These are phyloP conservation scores for Parelbella ahira DNA, from an alignment of 2,888 invertebrate genomes.

Conservation along the genomic window DNA sequence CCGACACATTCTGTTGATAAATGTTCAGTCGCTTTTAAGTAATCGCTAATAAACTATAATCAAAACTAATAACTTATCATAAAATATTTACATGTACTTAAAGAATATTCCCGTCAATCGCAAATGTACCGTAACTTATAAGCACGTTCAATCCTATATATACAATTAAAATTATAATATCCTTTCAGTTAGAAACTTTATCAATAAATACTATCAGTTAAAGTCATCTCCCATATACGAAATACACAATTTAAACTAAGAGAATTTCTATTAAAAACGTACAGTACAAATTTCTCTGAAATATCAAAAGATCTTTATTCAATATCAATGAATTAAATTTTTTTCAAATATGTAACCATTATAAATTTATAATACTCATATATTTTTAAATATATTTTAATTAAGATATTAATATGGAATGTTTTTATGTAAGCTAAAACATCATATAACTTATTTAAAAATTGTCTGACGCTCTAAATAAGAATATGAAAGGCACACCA, in stretches of 20 bases:
- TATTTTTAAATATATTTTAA: slow-evolving; percentile 16
- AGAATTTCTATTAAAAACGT: slow-evolving; percentile 8
- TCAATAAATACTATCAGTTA: slow-evolving; percentile 20
- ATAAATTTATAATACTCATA: slow-evolving; percentile 13
- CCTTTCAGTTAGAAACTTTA: slow-evolving; percentile 25
- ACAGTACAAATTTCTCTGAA: slow-evolving; percentile 6
- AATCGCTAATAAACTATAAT: slow-evolving; percentile 51
- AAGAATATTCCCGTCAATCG: slow-evolving; percentile 52
- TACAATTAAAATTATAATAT: slow-evolving; percentile 51
- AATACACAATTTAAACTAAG: slow-evolving; percentile 9
- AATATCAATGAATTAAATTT: slow-evolving; percentile 6
- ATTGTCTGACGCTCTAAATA: slow-evolving; percentile 5
- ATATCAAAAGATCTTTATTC: slow-evolving; percentile 7
- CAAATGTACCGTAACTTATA: slow-evolving; percentile 60
- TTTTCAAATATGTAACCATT: slow-evolving; percentile 19
- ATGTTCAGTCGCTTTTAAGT: slow-evolving; percentile 59
- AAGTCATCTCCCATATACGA: slow-evolving; percentile 9
- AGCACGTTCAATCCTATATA: slow-evolving; percentile 65
- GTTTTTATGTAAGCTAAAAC: slow-evolving; percentile 15
- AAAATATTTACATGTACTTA: slow-evolving; percentile 70
- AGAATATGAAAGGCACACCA: slow-evolving; percentile 14
- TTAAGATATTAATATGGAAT: slow-evolving; percentile 17
- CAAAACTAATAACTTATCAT: slow-evolving; percentile 64
- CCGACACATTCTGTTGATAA: slow-evolving; percentile 27
- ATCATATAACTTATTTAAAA: too few relatives aligned